Base-by-base conservation (phyloP, 1,140 invertebrate genomes). In the Pectinophora gossypiella region DNA sequence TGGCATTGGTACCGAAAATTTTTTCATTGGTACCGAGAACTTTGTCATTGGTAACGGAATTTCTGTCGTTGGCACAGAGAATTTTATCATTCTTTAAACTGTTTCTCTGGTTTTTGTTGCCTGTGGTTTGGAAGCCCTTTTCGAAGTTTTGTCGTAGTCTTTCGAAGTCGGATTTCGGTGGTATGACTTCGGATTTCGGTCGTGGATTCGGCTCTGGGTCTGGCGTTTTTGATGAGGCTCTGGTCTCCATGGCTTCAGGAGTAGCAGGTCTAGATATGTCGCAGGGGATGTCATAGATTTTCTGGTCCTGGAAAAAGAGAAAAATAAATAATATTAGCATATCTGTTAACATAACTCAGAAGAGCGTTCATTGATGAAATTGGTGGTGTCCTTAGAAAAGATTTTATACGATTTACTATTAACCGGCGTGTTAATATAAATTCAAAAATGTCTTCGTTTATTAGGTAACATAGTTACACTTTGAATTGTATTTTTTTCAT, bases 281-380 rank as follows among this genome's bases (percentile, higher is more conserved):
- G 53, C 59, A 81, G 1, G 85, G 82, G 1, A 72, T 68, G 58
- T 88, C 83, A 67, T 88, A 88, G 35, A 88, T 85, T 44, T 76
- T 77, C 32, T 68, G 51, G 21, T 81, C 72, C 85, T 88, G 76
- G 10, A 77, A 79, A 9, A 51, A 55, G 52, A 59, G 20, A 47
- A 45, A 54, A 47, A 9, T 12, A 32, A 32, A 3, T 32, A n/a
- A n/a, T n/a, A n/a, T n/a, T n/a, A n/a, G n/a, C n/a, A n/a, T n/a
- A n/a, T n/a, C n/a, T n/a, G n/a, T n/a, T n/a, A n/a, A n/a, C n/a
- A n/a, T n/a, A n/a, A n/a, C n/a, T n/a, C n/a, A n/a, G n/a, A n/a
- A n/a, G n/a, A n/a, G n/a, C n/a, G n/a, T n/a, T n/a, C n/a, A n/a
- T n/a, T n/a, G n/a, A n/a, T n/a, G n/a, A n/a, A n/a, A n/a, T n/a